Evolutionary conservation across 2,113 vertebrate genomes (phyloP).

Genomic region (Piaya cayana): DNA sequence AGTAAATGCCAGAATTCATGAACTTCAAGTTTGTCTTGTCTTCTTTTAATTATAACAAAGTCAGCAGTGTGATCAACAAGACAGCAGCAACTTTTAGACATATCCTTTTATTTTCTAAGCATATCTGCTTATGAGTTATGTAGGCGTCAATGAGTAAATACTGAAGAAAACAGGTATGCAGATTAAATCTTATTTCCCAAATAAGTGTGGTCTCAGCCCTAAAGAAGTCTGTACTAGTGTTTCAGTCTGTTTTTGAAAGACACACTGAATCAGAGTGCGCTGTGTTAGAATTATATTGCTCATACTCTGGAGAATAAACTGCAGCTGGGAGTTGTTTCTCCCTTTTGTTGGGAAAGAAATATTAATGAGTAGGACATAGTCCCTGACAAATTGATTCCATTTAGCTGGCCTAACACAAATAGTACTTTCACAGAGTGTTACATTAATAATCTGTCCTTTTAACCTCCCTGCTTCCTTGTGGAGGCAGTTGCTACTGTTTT

Average conservation of each 20-base stretch:
- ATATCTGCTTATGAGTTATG: neutral
- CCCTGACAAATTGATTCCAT: slow-evolving; percentile 5
- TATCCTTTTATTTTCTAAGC: neutral
- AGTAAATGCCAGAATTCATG: neutral
- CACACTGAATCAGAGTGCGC: neutral
- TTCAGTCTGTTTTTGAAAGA: neutral
- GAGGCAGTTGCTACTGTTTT: neutral
- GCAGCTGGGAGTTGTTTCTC: neutral
- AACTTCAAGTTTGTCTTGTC: neutral
- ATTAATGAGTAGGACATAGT: neutral
- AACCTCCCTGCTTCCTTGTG: neutral
- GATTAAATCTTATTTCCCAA: neutral
- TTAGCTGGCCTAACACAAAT: neutral
- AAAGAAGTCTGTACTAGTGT: neutral
- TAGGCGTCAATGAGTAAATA: neutral
- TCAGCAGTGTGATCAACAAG: neutral
- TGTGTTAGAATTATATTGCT: neutral
- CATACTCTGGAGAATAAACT: neutral
- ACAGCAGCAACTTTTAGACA: neutral
- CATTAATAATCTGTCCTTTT: slow-evolving; percentile 9
- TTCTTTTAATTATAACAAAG: neutral
- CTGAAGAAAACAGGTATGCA: neutral
- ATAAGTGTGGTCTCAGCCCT: neutral
- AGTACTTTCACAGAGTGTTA: neutral
- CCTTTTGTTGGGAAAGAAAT: neutral